Evolutionary conservation across 2,113 vertebrate genomes (phyloP), one percentile per base, ranked within the genome.

Genomic region (Uria aalge): DNA sequence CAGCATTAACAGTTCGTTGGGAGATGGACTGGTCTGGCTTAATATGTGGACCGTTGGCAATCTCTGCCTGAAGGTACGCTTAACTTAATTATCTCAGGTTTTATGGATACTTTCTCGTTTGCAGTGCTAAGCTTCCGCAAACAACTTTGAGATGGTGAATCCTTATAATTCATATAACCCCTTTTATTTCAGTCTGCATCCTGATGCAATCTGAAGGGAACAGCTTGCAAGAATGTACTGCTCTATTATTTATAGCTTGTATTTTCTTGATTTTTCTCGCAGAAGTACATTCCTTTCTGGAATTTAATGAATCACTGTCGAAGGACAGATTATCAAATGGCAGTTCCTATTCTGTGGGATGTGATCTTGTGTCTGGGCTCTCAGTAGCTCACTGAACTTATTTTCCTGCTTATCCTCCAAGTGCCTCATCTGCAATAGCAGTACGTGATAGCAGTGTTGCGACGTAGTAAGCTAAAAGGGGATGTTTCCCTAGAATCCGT

Each of bases 1-100:
- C 23, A 2, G 41, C 9, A 2, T 23, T 57, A n/a, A 1, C 0
- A 9, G 9, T 38, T 13, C 1, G 2, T 19, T 2, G 3, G 43
- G 60, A 38, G 67, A 26, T 0, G 2, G 22, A 2, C 32, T 9
- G 40, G 6, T 9, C 23, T 48, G 86, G 47, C 4, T 43, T 43
- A 7, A 6, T 2, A 22, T 12, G 12, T 7, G 48, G 38, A 78
- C 52, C 38, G 19, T 12, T 1, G 1, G 11, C 17, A 10, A 9
- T 5, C 21, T 55, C 23, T 71, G 69, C 78, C 82, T 64, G 43
- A 27, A 45, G 84, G 41, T 53, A 32, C 0, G 7, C 14, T 83
- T n/a, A 26, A 3, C 22, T 56, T 11, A 12, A n/a, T n/a, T 52
- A 52, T 40, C 50, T 15, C 32, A 8, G 8, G 5, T 78, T 76